These are phyloP conservation scores for Remorina albescens DNA, from an alignment of 2,797 vertebrate genomes.

Conservation along the genomic window DNA sequence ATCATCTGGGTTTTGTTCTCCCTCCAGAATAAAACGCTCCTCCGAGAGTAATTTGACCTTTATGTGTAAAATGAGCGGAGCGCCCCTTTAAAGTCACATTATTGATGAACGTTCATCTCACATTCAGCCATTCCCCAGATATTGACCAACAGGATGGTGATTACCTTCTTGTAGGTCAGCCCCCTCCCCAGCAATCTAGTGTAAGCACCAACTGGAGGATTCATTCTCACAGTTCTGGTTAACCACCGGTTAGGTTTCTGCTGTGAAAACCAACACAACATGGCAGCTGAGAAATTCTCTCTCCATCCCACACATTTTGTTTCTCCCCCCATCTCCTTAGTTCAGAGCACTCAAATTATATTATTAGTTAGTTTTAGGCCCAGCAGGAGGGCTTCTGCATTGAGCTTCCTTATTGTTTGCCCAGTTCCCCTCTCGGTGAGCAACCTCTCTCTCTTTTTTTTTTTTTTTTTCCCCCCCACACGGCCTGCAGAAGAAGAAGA, in stretches of 20 bases:
- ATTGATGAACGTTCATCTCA: neutral
- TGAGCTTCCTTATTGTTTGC: constrained; percentile 40
- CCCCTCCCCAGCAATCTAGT: constrained; percentile 1
- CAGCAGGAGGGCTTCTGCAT: constrained; percentile 38
- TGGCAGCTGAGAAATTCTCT: neutral
- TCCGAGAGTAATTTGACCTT: neutral
- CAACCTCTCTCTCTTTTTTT: constrained; percentile 34
- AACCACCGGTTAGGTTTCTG: constrained; percentile 51
- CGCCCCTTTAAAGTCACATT: constrained; percentile 1
- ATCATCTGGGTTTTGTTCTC: neutral
- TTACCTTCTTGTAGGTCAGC: constrained; percentile 18
- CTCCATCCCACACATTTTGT: neutral
- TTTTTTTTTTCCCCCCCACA: constrained; percentile 50
- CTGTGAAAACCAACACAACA: constrained; percentile 13
- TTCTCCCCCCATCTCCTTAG: constrained; percentile 10
- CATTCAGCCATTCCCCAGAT: neutral
- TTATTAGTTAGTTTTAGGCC: constrained; percentile 42
- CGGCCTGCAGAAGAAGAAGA: constrained; percentile 67
- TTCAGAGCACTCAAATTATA: constrained; percentile 33
- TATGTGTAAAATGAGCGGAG: neutral
- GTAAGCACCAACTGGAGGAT: constrained; percentile 17
- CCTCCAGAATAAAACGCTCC: neutral
- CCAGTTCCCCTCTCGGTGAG: constrained; percentile 16
- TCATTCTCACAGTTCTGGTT: constrained; percentile 37
- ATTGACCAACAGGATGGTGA: constrained; percentile 4